A percentile compares a stretch with the other conserved stretches of the same genome.
Conservation (phyloP, 2,797 vertebrate species). For the Nothura maculosa region DNA sequence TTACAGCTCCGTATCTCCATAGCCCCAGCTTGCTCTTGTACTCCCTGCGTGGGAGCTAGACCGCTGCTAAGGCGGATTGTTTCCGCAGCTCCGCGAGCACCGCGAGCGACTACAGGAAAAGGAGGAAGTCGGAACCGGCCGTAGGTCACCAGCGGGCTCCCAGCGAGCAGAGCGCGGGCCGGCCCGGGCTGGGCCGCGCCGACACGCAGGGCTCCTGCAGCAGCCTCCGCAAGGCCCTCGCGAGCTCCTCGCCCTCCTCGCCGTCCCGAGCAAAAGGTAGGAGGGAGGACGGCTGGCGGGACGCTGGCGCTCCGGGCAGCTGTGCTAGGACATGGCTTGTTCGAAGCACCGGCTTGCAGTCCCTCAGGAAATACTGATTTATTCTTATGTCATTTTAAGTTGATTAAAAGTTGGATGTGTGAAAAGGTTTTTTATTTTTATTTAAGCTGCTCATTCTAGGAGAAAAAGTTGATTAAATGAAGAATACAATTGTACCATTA, state of each 20-base stretch:
- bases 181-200: constrained; percentile 77
- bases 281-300: not conserved
- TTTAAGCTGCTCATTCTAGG: not conserved
- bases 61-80: not conserved
- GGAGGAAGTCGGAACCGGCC: constrained; percentile 96
- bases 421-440: not conserved
- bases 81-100: constrained; percentile 80
- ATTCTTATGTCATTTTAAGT: not conserved
- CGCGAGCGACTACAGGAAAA: constrained; percentile 95
- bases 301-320: not conserved
- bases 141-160: constrained; percentile 84
- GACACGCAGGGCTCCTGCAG: constrained; percentile 83
- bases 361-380: not conserved
- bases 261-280: constrained; percentile 96
- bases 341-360: not conserved
- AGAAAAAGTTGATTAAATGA: not conserved
- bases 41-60: not conserved
- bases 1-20: not conserved
- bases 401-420: not conserved
- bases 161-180: constrained; percentile 82
- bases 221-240: constrained; percentile 87
- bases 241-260: constrained; percentile 94
- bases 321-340: not conserved
- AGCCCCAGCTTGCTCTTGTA: not conserved
- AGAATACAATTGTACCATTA: not conserved